Conservation (phyloP, 2,888 invertebrate species). For the Sepiola atlantica region DNA sequence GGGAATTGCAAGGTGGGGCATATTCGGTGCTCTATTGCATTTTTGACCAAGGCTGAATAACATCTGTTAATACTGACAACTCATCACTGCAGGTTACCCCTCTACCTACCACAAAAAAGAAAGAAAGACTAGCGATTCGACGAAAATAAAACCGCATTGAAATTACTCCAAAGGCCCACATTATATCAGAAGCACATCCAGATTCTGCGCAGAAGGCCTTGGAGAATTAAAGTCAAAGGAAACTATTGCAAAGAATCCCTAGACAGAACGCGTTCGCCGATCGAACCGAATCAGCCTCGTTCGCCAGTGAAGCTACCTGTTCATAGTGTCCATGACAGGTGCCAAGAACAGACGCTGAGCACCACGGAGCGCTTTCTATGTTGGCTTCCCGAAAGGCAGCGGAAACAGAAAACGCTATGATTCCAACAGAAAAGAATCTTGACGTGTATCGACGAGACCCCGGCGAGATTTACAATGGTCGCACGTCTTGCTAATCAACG, state of each 20-base stretch:
- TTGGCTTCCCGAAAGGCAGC: neutral
- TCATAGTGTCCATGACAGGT: constrained; percentile 32
- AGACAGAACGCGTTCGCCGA: neutral
- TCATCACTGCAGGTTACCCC: neutral
- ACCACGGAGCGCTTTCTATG: neutral
- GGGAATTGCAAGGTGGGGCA: too few relatives aligned
- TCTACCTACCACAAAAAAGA: too few relatives aligned
- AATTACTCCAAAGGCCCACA: neutral
- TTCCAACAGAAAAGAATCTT: neutral
- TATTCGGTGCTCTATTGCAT: neutral
- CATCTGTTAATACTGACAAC: neutral
- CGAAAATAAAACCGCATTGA: constrained; percentile 20
- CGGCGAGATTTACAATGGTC: constrained; percentile 20
- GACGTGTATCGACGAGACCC: constrained; percentile 22
- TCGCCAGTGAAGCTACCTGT: neutral
- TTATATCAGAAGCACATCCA: neutral
- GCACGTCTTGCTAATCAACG: constrained; percentile 16
- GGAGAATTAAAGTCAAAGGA: constrained; percentile 20
- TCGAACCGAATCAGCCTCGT: neutral
- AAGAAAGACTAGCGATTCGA: neutral
- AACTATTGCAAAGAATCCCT: constrained; percentile 32
- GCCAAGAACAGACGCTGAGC: neutral
- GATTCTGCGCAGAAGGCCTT: neutral
- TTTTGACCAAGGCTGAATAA: neutral
- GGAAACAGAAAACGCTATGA: neutral